Base-by-base conservation (phyloP, 64 coral and sea anemone species). In the Dendronephthya gigantea region DNA sequence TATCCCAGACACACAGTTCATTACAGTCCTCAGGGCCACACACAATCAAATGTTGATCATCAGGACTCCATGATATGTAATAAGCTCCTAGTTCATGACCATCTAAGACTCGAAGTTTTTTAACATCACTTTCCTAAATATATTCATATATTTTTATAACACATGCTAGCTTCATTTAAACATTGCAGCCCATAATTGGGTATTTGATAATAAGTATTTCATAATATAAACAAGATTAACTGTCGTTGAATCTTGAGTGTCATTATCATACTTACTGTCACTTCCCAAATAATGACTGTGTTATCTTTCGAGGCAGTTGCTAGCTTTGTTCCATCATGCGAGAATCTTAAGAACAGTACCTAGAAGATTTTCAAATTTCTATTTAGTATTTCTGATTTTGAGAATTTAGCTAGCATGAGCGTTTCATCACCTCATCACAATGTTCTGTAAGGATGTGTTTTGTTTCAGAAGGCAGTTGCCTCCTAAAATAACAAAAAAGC, bases 11-110 rank as follows among this genome's bases (percentile, higher is more conserved):
- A 90, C 95, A 98, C n/a, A 98, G 47, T 51, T 98, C 95, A 83
- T 92, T 84, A 40, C 95, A 98, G 65, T 98, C 95, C 52, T 98
- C 95, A 51, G 95, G 92, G 47, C 95, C 95, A 93, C 95, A 98
- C 16, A 90, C 95, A 39, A 98, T 98, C 35, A 98, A 52, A 40
- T 98, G 91, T 14, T 84, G 87, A 76, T 98, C 95, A 35, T 98
- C 92, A 70, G 95, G 95, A 56, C 95, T 98, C 95, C 95, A 98
- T 2, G 89, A 87, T 34, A 98, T 68, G 70, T 91, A 82, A 25
- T 85, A 90, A 0, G 93, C 92, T 82, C 95, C 95, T 35, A 79
- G 6, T 34, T 79, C 72, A 83, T 86, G 91, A 32, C 91, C 91
- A 25, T 92, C 87, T 82, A 92, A 70, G 81, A 88, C 85, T 70